A percentile compares a stretch with the other conserved stretches of the same genome.
phyloP scores from a whole-genome alignment of 2,888 invertebrate genomes.

The Drosophila stalkeri region DNA sequence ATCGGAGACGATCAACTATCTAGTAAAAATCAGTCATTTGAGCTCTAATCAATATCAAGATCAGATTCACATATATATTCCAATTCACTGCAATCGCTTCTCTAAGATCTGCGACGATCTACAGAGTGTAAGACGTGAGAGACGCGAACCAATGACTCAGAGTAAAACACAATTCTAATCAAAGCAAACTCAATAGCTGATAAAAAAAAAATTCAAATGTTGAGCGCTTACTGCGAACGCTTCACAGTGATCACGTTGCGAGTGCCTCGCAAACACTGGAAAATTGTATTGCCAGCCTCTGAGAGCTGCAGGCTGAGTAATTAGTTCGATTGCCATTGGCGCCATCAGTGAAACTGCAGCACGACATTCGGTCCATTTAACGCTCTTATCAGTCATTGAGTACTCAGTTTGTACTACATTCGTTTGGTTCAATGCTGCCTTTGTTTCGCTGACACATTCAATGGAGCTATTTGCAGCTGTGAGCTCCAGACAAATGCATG shows the following conservation, averaged over 20 bases:
- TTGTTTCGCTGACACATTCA: constrained; percentile 13
- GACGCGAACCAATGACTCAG: neutral
- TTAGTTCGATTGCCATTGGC: neutral
- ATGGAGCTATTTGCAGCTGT: constrained; percentile 19
- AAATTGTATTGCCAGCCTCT: neutral
- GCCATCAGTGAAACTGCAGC: neutral
- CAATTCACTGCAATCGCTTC: neutral
- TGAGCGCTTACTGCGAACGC: neutral
- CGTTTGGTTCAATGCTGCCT: constrained; percentile 32
- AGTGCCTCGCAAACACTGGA: neutral
- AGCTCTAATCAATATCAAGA: neutral
- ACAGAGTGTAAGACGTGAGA: neutral
- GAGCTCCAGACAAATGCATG: constrained; percentile 26
- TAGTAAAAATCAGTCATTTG: neutral
- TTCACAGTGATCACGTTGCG: constrained; percentile 2
- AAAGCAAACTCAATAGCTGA: neutral
- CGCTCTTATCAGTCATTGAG: constrained; percentile 57
- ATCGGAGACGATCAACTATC: neutral
- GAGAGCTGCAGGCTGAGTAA: constrained; percentile 10
- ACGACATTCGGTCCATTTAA: constrained; percentile 11
- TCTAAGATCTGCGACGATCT: neutral
- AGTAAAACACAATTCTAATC: neutral
- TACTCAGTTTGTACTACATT: constrained; percentile 34
- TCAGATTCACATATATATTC: neutral
- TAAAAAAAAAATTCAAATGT: neutral